Percentiles rank a stretch among this genome's conserved stretches.
Evolutionary conservation across 2,113 vertebrate genomes (phyloP).

Genomic region (Crotalus viridis): DNA sequence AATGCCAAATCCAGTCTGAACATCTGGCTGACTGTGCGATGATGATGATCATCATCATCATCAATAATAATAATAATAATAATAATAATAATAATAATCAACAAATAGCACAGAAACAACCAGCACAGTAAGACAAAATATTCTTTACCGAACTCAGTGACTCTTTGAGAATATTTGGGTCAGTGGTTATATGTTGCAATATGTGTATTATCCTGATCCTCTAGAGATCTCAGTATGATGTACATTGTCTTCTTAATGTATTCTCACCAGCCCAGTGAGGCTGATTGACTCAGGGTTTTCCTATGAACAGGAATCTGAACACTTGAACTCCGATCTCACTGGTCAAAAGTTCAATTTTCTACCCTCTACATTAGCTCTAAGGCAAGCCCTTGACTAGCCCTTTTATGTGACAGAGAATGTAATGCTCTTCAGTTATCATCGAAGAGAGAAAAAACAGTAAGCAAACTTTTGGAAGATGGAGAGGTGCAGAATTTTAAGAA

Average conservation of each 20-base stretch:
- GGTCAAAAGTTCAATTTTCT: background rate
- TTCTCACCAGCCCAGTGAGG: background rate
- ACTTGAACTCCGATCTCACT: background rate
- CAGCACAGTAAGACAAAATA: background rate
- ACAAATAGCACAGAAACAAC: background rate
- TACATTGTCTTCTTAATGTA: background rate
- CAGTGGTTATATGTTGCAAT: background rate
- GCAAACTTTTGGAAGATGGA: constrained; percentile 14
- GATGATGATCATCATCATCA: no score
- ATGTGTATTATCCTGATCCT: background rate
- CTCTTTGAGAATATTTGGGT: background rate
- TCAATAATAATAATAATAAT: no score
- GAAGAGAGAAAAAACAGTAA: background rate
- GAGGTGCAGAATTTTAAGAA: background rate
- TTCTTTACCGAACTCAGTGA: background rate
- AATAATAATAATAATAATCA: background rate
- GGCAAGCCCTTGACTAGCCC: background rate
- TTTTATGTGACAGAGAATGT: constrained; percentile 30
- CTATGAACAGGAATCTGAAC: background rate
- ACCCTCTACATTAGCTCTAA: background rate
- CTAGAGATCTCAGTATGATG: background rate
- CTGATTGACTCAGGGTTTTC: background rate
- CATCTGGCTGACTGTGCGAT: no score
- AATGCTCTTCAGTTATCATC: constrained; percentile 29
- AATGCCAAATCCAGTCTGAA: no score